phyloP scores from a whole-genome alignment of 2,888 invertebrate genomes.

The Pachycephus smyrnensis region DNA sequence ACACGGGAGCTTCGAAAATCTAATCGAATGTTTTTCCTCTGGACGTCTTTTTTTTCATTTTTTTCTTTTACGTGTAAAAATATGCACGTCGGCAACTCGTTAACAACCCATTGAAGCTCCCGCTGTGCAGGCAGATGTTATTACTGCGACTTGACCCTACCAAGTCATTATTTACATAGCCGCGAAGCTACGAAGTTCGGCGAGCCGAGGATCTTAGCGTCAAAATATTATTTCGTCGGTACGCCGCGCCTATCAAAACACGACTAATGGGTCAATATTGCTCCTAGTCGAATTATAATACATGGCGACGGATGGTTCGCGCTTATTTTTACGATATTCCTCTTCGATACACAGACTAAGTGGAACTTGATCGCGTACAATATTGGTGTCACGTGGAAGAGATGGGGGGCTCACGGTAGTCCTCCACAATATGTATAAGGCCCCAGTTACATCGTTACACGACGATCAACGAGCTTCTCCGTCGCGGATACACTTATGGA shows the following conservation, averaged over 20 bases:
- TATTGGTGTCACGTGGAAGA: not conserved
- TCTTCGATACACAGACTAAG: not conserved
- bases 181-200: not conserved
- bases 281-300: not conserved
- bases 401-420: not conserved
- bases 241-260: conserved; percentile 36
- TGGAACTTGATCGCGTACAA: not conserved
- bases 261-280: conserved; percentile 32
- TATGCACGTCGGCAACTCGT: conserved; percentile 1
- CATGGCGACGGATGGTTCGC: not conserved
- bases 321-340: not conserved
- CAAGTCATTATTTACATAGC: conserved; percentile 37
- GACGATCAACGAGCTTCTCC: not conserved
- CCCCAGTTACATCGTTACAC: not conserved
- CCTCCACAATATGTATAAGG: not conserved
- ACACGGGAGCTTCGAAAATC: not conserved
- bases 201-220: conserved; percentile 9
- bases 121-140: conserved; percentile 25
- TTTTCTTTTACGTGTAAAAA: not conserved
- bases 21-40: not conserved
- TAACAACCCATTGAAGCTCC: not conserved
- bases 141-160: conserved; percentile 27
- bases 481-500: not conserved
- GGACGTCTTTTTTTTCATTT: not conserved
- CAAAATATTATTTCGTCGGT: conserved; percentile 41